Percentiles rank a stretch among this genome's conserved stretches.
Evolutionary conservation across 1,140 invertebrate species (phyloP).

Genomic region (Oryctes rhinoceros): DNA sequence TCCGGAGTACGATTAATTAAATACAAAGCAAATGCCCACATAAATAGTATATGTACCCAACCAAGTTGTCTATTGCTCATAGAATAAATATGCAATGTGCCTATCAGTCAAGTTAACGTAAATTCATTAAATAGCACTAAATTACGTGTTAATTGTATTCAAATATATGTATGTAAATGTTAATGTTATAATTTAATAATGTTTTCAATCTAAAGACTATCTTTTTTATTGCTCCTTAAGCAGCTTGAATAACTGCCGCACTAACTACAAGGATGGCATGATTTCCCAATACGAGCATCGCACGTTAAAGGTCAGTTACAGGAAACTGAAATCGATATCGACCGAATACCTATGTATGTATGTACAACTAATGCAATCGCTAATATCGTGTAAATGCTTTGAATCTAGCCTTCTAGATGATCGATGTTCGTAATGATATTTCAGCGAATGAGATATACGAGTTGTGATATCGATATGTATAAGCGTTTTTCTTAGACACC

Average conservation of each 20-base stretch:
- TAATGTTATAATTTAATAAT: too few relatives aligned
- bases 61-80: too few relatives aligned
- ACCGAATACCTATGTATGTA: not conserved
- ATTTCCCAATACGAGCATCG: conserved; percentile 20
- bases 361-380: not conserved
- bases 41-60: too few relatives aligned
- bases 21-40: too few relatives aligned
- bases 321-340: conserved; percentile 21
- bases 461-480: not conserved
- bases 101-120: too few relatives aligned
- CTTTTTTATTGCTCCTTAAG: too few relatives aligned
- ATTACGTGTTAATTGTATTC: too few relatives aligned
- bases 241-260: not conserved
- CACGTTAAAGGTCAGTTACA: conserved; percentile 36
- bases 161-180: too few relatives aligned
- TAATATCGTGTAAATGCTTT: not conserved
- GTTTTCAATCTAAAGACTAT: too few relatives aligned
- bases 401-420: not conserved
- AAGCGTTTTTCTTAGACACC: not conserved
- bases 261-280: not conserved
- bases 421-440: not conserved
- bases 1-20: too few relatives aligned
- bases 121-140: too few relatives aligned
- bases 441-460: not conserved
- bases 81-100: too few relatives aligned